Percentiles rank a stretch among this genome's conserved stretches.
These are phyloP conservation scores for Silurus meridionalis DNA, from an alignment of 2,113 vertebrate species.

Conservation along the genomic window DNA sequence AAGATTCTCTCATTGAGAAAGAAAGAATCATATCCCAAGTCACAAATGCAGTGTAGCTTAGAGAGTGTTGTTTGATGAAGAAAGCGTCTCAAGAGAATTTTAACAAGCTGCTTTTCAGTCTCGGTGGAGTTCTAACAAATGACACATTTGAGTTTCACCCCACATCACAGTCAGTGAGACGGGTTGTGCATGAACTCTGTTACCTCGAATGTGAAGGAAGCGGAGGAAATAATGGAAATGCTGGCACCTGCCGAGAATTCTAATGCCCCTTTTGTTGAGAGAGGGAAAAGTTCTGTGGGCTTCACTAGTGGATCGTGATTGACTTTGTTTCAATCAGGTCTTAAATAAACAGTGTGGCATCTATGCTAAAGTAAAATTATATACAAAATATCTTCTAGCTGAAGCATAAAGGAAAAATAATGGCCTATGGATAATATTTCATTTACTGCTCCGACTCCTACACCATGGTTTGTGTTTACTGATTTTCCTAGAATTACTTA, in stretches of 20 bases:
- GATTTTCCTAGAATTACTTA: slow-evolving; percentile 34
- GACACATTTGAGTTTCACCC: background rate
- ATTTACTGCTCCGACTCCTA: background rate
- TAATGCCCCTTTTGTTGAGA: slow-evolving; percentile 4
- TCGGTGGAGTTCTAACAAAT: background rate
- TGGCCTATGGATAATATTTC: background rate
- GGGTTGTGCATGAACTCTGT: slow-evolving; percentile 20
- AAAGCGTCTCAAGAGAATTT: slow-evolving; percentile 33
- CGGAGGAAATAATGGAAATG: background rate
- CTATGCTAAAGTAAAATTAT: background rate
- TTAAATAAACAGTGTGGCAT: background rate
- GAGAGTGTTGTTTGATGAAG: slow-evolving; percentile 20
- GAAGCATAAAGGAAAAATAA: background rate
- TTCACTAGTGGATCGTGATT: background rate
- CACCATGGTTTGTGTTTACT: background rate
- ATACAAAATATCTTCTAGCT: background rate
- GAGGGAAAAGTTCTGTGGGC: background rate
- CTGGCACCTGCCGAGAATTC: background rate
- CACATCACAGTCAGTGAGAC: background rate
- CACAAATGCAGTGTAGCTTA: background rate
- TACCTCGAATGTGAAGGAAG: background rate
- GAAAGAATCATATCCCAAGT: background rate
- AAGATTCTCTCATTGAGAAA: background rate
- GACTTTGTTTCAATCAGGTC: background rate
- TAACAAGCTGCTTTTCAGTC: slow-evolving; percentile 23